Conservation (phyloP, 2,797 vertebrate species). For the Xerus rutilus region DNA sequence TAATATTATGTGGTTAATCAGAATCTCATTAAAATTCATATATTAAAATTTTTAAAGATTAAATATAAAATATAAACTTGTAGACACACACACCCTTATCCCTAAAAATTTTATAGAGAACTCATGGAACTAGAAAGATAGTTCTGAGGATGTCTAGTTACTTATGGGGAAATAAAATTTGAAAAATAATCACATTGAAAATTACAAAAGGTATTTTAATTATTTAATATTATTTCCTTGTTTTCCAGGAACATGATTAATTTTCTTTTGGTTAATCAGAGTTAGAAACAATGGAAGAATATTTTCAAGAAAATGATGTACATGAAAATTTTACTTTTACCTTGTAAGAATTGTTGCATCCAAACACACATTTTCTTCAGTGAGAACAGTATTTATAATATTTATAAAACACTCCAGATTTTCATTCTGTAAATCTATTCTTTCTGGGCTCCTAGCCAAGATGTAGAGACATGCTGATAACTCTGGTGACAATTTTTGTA, state of each 20-base stretch:
- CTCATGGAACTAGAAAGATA: neutral
- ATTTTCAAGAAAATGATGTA: neutral
- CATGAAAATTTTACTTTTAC: neutral
- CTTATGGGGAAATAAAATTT: neutral
- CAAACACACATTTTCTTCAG: neutral
- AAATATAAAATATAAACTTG: neutral
- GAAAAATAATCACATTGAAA: neutral
- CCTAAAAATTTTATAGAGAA: neutral
- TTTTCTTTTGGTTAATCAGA: slow-evolving; percentile 11
- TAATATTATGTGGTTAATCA: neutral
- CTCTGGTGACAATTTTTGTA: slow-evolving; percentile 26
- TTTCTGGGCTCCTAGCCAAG: slow-evolving; percentile 65
- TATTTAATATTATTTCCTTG: neutral
- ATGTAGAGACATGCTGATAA: slow-evolving; percentile 42
- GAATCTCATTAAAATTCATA: neutral
- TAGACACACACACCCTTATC: neutral
- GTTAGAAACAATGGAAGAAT: neutral
- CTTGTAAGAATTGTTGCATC: neutral
- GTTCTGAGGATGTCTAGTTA: neutral
- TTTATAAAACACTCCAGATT: slow-evolving; percentile 66
- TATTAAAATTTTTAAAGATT: neutral
- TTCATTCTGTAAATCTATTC: slow-evolving; percentile 55
- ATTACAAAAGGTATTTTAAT: neutral
- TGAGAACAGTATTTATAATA: slow-evolving; percentile 31
- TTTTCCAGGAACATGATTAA: neutral